Evolutionary conservation across 2,888 invertebrate species (phyloP).

Genomic region (Cremastinae sp.): DNA sequence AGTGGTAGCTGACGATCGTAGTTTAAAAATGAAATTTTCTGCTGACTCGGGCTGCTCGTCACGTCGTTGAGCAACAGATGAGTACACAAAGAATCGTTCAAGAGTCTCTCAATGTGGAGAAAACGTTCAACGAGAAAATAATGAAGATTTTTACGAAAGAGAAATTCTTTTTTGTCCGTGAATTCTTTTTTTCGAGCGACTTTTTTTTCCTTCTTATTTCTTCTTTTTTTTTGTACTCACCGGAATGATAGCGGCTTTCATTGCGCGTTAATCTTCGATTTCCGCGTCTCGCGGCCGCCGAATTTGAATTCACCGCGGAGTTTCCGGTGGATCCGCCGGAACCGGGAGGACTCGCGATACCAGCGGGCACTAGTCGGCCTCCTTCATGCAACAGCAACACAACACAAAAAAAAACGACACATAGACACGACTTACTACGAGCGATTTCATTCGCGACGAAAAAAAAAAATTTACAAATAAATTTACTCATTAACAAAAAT

Average conservation of each 20-base stretch:
- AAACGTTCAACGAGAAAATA: constrained; percentile 37
- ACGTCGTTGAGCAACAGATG: constrained; percentile 39
- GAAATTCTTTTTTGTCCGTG: neutral
- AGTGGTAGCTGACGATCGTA: constrained; percentile 5
- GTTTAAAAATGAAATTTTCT: constrained; percentile 40
- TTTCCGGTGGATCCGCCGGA: constrained; percentile 81
- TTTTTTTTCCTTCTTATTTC: constrained; percentile 11
- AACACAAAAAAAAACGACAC: constrained; percentile 68
- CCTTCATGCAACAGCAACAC: constrained; percentile 82
- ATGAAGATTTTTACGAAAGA: constrained; percentile 20
- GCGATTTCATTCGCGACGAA: constrained; percentile 39
- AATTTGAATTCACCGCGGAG: constrained; percentile 68
- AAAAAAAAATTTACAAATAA: neutral
- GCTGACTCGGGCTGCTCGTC: constrained; percentile 39
- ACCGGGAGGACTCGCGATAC: constrained; percentile 80
- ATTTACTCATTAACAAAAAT: no score
- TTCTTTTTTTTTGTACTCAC: constrained; percentile 83
- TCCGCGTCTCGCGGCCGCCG: constrained; percentile 85
- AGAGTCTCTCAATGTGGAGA: constrained; percentile 13
- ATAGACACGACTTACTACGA: constrained; percentile 70
- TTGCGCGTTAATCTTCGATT: constrained; percentile 95
- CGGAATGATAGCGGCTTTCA: constrained; percentile 97
- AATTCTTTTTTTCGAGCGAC: neutral
- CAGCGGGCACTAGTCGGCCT: constrained; percentile 77
- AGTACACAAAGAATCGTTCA: constrained; percentile 26